A percentile compares a stretch with the other conserved stretches of the same genome.
phyloP scores from a whole-genome alignment of 2,113 vertebrate species.

The Pseudonaja textilis region DNA sequence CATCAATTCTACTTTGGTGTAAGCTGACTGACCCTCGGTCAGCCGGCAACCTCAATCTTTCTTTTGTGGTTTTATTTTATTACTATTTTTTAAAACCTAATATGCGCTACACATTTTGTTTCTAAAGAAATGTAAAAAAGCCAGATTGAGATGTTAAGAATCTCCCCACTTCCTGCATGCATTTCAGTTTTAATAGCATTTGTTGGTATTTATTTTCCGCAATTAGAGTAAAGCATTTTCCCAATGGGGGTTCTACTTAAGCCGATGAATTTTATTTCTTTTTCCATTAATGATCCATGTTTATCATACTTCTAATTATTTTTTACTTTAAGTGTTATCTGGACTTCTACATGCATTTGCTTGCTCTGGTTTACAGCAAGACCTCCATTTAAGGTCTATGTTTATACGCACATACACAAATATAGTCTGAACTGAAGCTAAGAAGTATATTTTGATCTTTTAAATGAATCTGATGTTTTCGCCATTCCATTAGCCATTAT shows the following conservation, averaged over 20 bases:
- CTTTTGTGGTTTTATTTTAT: not conserved
- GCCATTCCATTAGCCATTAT: not conserved
- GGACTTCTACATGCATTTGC: conserved; percentile 51
- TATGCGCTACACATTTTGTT: not conserved
- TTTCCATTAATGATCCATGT: conserved; percentile 76
- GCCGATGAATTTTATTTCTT: conserved; percentile 80
- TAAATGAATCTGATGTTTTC: not conserved
- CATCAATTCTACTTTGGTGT: not conserved
- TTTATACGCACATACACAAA: not conserved
- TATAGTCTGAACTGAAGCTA: not conserved
- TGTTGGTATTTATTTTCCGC: conserved; percentile 71
- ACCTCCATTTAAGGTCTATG: not conserved
- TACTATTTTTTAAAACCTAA: not conserved
- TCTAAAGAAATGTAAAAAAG: conserved; percentile 29
- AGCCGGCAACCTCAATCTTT: not conserved
- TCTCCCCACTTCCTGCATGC: not conserved
- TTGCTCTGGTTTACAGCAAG: not conserved
- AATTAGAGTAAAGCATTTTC: conserved; percentile 77
- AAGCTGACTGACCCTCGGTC: not conserved
- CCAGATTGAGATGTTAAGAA: conserved; percentile 50
- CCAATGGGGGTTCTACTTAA: conserved; percentile 78
- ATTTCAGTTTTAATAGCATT: conserved; percentile 65
- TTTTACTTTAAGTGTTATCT: conserved; percentile 74
- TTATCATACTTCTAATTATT: conserved; percentile 82
- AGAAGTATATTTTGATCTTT: not conserved